Conservation (phyloP, 2,888 invertebrate genomes). For the Parnassius glacialis region DNA sequence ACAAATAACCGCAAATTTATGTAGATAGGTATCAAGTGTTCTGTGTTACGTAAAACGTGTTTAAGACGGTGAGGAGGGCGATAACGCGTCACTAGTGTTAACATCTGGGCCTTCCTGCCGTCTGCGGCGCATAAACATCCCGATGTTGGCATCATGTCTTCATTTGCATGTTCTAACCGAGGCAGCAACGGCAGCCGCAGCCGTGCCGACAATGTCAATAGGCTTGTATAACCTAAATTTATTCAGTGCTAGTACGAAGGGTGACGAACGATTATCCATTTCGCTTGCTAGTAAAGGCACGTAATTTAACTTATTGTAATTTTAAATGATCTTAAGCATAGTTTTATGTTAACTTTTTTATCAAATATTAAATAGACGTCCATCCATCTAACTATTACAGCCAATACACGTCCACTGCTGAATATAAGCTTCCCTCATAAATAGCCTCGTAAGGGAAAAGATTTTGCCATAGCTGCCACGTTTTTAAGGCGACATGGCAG, state of each 20-base stretch:
- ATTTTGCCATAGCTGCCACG: too few relatives aligned
- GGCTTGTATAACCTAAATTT: constrained; percentile 55
- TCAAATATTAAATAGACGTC: too few relatives aligned
- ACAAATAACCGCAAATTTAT: constrained; percentile 75
- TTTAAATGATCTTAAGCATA: not conserved
- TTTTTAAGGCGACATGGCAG: too few relatives aligned
- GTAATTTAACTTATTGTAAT: constrained; percentile 4
- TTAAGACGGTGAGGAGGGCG: constrained; percentile 60
- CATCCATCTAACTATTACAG: too few relatives aligned
- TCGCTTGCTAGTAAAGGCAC: constrained; percentile 20
- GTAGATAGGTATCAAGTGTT: constrained; percentile 70
- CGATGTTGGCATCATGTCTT: constrained; percentile 64
- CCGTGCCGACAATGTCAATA: constrained; percentile 57
- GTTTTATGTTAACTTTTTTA: not conserved
- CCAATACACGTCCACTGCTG: too few relatives aligned
- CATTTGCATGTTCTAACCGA: constrained; percentile 69
- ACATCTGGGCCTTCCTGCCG: constrained; percentile 56
- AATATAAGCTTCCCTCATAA: too few relatives aligned
- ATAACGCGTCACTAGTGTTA: constrained; percentile 63
- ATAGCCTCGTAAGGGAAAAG: too few relatives aligned
- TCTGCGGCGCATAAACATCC: constrained; percentile 59
- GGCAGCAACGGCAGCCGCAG: constrained; percentile 39
- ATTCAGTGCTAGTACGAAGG: constrained; percentile 45
- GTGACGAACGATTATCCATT: constrained; percentile 26
- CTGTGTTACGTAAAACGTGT: constrained; percentile 67